Evolutionary conservation across 2,888 invertebrate species (phyloP).

Genomic region (Tethea ocularis): DNA sequence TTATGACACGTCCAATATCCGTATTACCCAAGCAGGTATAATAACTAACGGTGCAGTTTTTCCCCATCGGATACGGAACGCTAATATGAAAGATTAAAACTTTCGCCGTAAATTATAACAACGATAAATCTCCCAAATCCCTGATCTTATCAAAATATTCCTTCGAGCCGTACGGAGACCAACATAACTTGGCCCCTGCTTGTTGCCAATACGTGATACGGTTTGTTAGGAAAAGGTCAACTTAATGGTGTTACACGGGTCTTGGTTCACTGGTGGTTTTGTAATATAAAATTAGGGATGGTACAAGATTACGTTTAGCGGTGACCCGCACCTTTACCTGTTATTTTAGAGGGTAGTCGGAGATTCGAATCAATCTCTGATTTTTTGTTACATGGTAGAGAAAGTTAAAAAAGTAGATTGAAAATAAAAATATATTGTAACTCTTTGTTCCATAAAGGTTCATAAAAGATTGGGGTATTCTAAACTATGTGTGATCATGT

Average conservation of each 20-base stretch:
- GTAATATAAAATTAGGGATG: conserved; percentile 5
- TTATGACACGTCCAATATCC: no score
- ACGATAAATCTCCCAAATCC: conserved; percentile 45
- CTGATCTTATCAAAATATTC: conserved; percentile 47
- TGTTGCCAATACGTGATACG: not conserved
- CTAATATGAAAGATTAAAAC: conserved; percentile 35
- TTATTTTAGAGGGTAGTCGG: not conserved
- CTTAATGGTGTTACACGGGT: not conserved
- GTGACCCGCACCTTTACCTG: not conserved
- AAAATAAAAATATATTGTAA: no score
- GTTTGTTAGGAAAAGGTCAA: not conserved
- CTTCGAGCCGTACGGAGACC: conserved; percentile 26
- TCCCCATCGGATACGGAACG: not conserved
- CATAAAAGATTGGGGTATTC: no score
- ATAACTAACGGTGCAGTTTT: not conserved
- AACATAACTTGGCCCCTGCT: not conserved
- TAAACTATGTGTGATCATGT: no score
- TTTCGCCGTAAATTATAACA: conserved; percentile 39
- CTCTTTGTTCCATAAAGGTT: no score
- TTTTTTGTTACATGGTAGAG: no score
- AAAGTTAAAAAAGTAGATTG: not conserved
- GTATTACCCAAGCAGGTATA: not conserved
- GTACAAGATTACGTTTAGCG: conserved; percentile 2
- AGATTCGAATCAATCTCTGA: not conserved
- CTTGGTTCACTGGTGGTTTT: not conserved